Evolutionary conservation across 2,888 invertebrate genomes (phyloP).

Genomic region (Lathronympha strigana): DNA sequence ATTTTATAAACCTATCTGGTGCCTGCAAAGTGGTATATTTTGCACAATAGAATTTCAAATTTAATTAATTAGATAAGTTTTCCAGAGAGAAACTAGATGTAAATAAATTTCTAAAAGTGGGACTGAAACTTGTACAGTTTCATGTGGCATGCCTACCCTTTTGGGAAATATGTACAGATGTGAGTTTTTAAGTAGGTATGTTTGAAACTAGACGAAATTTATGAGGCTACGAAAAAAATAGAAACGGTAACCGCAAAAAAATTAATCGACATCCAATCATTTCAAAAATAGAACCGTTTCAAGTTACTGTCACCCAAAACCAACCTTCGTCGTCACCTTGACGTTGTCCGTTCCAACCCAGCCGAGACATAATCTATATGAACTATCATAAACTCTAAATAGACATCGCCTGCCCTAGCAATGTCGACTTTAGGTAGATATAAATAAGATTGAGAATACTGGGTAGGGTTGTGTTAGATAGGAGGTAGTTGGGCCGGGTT

Average conservation of each 20-base stretch:
- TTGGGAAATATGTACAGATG: too few species aligned
- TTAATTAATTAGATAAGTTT: too few species aligned
- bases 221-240: conserved; percentile 26
- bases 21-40: too few species aligned
- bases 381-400: conserved; percentile 8
- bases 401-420: neutral
- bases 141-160: too few species aligned
- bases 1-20: too few species aligned
- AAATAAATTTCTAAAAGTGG: too few species aligned
- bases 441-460: neutral
- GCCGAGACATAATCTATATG: conserved; percentile 29
- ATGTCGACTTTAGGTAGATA: neutral
- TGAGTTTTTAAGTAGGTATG: too few species aligned
- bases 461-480: neutral
- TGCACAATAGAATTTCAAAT: too few species aligned
- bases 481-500: conserved; percentile 6
- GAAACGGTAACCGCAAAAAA: conserved; percentile 48
- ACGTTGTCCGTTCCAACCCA: conserved; percentile 37
- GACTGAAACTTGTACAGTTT: too few species aligned
- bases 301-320: conserved; percentile 51
- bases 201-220: neutral
- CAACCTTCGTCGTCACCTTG: conserved; percentile 56
- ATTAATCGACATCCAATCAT: conserved; percentile 50
- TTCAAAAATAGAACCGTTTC: conserved; percentile 51
- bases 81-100: neutral